Percentiles rank a stretch among this genome's conserved stretches.
Evolutionary conservation across 2,888 invertebrate species (phyloP).

Genomic region (Mimachlamys varia): DNA sequence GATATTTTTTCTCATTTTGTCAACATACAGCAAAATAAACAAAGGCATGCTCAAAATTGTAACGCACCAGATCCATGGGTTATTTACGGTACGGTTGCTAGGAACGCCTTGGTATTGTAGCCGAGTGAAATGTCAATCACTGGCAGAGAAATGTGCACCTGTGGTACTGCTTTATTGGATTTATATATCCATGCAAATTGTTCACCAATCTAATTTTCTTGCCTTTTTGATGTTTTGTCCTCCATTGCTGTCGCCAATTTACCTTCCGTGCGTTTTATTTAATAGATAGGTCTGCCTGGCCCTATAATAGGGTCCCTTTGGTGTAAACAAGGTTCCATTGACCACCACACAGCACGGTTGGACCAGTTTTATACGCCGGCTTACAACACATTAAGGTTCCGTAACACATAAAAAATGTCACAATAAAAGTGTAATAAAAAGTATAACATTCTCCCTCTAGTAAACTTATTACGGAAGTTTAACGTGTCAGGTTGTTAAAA

Average conservation of each 20-base stretch:
- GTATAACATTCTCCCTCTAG: not conserved
- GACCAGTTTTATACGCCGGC: not conserved
- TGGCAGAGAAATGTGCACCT: not conserved
- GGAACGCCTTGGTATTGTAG: too few relatives aligned
- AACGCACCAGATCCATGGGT: too few relatives aligned
- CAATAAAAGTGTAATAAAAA: not conserved
- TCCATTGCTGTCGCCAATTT: not conserved
- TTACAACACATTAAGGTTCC: not conserved
- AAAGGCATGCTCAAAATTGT: too few relatives aligned
- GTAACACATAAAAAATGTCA: not conserved
- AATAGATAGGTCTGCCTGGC: not conserved
- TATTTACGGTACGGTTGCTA: too few relatives aligned
- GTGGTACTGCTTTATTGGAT: not conserved
- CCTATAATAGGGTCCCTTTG: not conserved
- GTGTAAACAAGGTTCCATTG: not conserved
- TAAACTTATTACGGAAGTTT: not conserved
- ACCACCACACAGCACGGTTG: not conserved
- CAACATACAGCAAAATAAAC: too few relatives aligned
- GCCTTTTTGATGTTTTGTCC: constrained; percentile 17
- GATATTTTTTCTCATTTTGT: too few relatives aligned
- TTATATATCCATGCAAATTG: not conserved
- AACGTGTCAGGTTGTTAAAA: not conserved
- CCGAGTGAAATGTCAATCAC: not conserved
- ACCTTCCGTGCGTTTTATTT: not conserved
- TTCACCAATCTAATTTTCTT: not conserved